These are phyloP conservation scores for Chaunax sp. DNA, from an alignment of 2,797 vertebrate species.

Conservation along the genomic window DNA sequence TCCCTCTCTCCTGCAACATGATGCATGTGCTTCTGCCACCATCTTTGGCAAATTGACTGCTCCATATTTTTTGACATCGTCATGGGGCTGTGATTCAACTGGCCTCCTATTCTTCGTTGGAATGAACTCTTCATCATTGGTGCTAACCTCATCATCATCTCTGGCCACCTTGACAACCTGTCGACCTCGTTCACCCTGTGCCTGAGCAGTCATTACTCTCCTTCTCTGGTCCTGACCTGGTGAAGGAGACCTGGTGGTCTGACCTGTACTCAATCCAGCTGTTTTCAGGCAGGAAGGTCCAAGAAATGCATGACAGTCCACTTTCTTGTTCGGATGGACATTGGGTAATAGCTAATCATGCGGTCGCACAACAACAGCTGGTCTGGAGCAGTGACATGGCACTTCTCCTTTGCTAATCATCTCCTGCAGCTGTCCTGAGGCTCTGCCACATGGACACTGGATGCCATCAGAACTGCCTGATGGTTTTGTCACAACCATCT, in stretches of 20 bases:
- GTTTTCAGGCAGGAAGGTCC: not conserved
- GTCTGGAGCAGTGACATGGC: not conserved
- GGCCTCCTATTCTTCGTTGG: constrained; percentile 1
- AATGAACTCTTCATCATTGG: constrained; percentile 1
- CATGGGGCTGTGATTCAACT: not conserved
- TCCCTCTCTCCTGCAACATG: not conserved
- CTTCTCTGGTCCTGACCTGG: constrained; percentile 17
- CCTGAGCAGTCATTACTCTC: constrained; percentile 8
- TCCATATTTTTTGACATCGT: not conserved
- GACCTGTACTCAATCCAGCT: constrained; percentile 2
- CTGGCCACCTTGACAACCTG: not conserved
- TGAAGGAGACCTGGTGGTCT: constrained; percentile 18
- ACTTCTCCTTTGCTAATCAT: not conserved
- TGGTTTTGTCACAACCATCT: too few relatives aligned
- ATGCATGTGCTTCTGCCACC: not conserved
- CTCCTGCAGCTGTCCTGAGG: not conserved
- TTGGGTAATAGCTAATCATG: not conserved
- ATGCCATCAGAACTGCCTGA: not conserved
- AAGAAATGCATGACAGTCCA: not conserved
- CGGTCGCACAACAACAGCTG: not conserved
- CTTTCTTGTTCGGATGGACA: not conserved
- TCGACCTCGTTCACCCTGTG: not conserved
- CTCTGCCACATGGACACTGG: not conserved
- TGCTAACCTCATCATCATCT: constrained; percentile 1
- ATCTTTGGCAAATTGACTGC: constrained; percentile 4